Evolutionary conservation across 2,888 invertebrate genomes (phyloP).

Genomic region (Drosophila mimetica): DNA sequence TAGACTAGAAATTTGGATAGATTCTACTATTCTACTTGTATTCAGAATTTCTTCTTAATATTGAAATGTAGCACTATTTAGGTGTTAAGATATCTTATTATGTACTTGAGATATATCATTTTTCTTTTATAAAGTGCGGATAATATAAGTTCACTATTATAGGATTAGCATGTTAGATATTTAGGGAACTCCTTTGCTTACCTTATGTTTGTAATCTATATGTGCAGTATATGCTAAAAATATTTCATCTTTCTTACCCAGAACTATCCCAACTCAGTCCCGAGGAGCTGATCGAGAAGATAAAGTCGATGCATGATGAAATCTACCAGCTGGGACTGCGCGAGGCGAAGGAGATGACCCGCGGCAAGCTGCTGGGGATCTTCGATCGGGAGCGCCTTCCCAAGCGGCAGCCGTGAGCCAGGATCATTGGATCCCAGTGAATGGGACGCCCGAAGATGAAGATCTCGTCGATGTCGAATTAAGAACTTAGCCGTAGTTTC

Average conservation of each 20-base stretch:
- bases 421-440: not conserved
- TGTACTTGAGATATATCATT: no score
- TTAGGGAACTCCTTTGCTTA: no score
- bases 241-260: slow-evolving; percentile 80
- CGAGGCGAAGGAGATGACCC: slow-evolving; percentile 98
- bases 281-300: slow-evolving; percentile 94
- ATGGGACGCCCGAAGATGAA: not conserved
- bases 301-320: slow-evolving; percentile 96
- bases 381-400: slow-evolving; percentile 84
- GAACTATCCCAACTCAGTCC: slow-evolving; percentile 91
- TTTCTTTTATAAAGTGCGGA: no score
- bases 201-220: no score
- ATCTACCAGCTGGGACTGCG: slow-evolving; percentile 97
- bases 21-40: no score
- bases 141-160: no score
- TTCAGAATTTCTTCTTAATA: no score
- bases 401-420: slow-evolving; percentile 31
- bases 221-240: no score
- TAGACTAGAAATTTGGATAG: no score
- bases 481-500: not conserved
- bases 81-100: no score
- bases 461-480: not conserved
- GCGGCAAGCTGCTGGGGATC: slow-evolving; percentile 97
- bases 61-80: no score
- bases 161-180: no score